A percentile compares a stretch with the other conserved stretches of the same genome.
phyloP scores from a whole-genome alignment of 1,140 invertebrate genomes.

The Calliopsis andreniformis region DNA sequence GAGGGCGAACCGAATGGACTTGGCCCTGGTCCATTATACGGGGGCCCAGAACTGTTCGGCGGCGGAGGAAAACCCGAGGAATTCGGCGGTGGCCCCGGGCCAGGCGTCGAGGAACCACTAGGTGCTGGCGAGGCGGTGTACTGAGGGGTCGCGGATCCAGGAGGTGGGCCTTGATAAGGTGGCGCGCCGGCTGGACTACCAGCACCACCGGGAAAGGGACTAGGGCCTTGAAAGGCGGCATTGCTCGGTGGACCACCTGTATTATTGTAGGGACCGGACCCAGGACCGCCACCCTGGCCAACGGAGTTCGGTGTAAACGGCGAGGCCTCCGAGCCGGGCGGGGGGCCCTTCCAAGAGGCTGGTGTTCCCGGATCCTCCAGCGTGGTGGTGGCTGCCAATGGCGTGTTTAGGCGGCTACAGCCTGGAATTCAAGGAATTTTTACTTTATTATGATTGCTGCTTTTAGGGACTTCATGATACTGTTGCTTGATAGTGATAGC shows the following conservation, averaged over 20 bases:
- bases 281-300: conserved; percentile 76
- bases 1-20: conserved; percentile 86
- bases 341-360: conserved; percentile 86
- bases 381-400: conserved; percentile 85
- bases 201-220: conserved; percentile 84
- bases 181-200: conserved; percentile 85
- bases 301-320: conserved; percentile 83
- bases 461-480: neutral
- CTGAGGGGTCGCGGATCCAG: conserved; percentile 87
- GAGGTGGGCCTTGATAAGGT: conserved; percentile 85
- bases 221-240: conserved; percentile 83
- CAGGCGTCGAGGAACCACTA: conserved; percentile 88
- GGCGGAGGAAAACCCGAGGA: conserved; percentile 85
- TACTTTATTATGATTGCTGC: neutral
- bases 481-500: neutral
- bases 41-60: conserved; percentile 83
- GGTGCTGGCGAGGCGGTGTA: conserved; percentile 89
- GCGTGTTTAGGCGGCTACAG: conserved; percentile 85
- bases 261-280: conserved; percentile 79
- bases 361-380: conserved; percentile 86
- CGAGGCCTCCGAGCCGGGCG: conserved; percentile 84
- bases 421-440: conserved; percentile 72
- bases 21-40: conserved; percentile 85
- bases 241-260: conserved; percentile 83
- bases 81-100: conserved; percentile 84